phyloP scores from a whole-genome alignment of 2,797 vertebrate genomes.

The Mormyrops attenuatus region DNA sequence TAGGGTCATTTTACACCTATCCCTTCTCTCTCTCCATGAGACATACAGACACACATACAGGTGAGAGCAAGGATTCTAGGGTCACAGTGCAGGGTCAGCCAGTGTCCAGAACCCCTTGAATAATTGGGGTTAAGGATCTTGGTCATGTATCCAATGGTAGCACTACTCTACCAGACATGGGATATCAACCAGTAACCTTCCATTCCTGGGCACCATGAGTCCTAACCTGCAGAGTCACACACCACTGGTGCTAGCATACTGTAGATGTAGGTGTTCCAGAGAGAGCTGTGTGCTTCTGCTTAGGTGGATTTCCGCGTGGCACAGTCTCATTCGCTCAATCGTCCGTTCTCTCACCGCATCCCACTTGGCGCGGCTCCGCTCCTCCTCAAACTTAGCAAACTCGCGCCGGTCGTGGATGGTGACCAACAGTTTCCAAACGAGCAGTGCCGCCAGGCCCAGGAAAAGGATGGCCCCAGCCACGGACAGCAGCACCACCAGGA shows the following conservation, averaged over 20 bases:
- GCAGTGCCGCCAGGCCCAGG: slow-evolving; percentile 73
- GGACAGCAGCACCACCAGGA: slow-evolving; percentile 70
- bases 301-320: neutral
- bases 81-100: neutral
- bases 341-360: slow-evolving; percentile 77
- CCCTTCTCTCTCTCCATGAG: neutral
- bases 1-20: neutral
- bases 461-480: slow-evolving; percentile 81
- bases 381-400: slow-evolving; percentile 87
- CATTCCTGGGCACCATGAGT: neutral
- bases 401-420: slow-evolving; percentile 89
- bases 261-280: neutral
- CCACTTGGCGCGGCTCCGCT: slow-evolving; percentile 86
- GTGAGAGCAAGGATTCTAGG: neutral
- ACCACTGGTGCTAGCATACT: neutral
- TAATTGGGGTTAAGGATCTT: neutral
- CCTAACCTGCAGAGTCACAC: neutral
- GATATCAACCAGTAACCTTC: neutral
- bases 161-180: neutral
- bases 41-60: neutral
- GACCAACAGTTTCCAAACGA: slow-evolving; percentile 93
- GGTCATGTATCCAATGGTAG: neutral
- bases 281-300: neutral
- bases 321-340: slow-evolving; percentile 24
- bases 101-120: neutral